Evolutionary conservation across 2,888 invertebrate species (phyloP).

Genomic region (Eristalis intricaria): DNA sequence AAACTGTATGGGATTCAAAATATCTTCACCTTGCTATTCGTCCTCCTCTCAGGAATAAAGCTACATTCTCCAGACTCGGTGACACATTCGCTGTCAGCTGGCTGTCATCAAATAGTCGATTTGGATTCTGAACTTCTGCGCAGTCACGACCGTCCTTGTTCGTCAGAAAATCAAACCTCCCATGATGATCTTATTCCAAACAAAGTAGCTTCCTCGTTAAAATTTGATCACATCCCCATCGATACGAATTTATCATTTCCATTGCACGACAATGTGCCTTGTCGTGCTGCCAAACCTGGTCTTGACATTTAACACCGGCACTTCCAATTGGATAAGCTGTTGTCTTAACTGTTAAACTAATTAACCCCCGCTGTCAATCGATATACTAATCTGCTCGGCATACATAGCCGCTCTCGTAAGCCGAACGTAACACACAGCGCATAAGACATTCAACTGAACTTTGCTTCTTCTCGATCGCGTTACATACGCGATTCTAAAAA

Average conservation of each 20-base stretch:
- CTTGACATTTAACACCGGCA: background rate
- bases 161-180: no score
- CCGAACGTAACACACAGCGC: background rate
- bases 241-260: background rate
- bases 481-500: slow-evolving; percentile 34
- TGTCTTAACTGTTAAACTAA: slow-evolving; percentile 27
- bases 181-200: no score
- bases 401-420: background rate
- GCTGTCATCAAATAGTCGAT: no score
- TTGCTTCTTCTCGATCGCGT: background rate
- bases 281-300: background rate
- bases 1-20: no score
- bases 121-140: no score
- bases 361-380: slow-evolving; percentile 27
- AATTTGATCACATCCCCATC: background rate
- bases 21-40: no score
- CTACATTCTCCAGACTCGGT: no score
- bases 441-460: slow-evolving; percentile 34
- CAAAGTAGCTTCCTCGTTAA: background rate
- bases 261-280: background rate
- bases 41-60: no score
- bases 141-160: no score
- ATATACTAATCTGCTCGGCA: slow-evolving; percentile 30
- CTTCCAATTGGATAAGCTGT: background rate
- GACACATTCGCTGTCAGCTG: no score